phyloP scores from a whole-genome alignment of 2,888 invertebrate species.

The Patella pellucida region DNA sequence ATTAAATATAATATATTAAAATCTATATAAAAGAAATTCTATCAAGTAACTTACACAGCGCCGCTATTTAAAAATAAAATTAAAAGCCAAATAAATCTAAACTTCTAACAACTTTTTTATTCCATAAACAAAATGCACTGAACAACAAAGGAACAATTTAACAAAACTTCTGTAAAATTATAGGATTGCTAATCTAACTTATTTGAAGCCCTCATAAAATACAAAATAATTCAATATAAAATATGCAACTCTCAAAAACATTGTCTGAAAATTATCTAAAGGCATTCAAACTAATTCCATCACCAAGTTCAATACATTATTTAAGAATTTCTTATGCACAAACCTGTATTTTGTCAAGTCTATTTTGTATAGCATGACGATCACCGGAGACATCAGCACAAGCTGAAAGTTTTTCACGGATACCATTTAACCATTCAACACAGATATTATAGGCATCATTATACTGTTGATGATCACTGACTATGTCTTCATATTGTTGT shows the following conservation, averaged over 20 bases:
- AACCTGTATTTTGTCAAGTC: conserved; percentile 81
- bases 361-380: conserved; percentile 85
- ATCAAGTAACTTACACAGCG: too few species aligned
- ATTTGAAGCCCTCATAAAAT: too few species aligned
- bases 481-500: conserved; percentile 86
- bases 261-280: neutral
- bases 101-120: conserved; percentile 7
- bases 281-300: conserved; percentile 2
- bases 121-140: neutral
- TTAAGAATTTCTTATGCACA: neutral
- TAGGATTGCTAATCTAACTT: too few species aligned
- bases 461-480: conserved; percentile 85
- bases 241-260: conserved; percentile 1
- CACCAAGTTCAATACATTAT: neutral
- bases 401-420: conserved; percentile 88
- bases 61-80: neutral
- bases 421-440: conserved; percentile 82
- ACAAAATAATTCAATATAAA: too few species aligned
- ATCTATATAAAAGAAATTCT: too few species aligned
- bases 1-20: too few species aligned
- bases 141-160: conserved; percentile 15
- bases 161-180: too few species aligned
- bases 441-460: conserved; percentile 60
- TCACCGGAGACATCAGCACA: conserved; percentile 89
- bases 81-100: neutral